Conservation (phyloP, 2,113 vertebrate genomes). For the Syrmaticus mikado region DNA sequence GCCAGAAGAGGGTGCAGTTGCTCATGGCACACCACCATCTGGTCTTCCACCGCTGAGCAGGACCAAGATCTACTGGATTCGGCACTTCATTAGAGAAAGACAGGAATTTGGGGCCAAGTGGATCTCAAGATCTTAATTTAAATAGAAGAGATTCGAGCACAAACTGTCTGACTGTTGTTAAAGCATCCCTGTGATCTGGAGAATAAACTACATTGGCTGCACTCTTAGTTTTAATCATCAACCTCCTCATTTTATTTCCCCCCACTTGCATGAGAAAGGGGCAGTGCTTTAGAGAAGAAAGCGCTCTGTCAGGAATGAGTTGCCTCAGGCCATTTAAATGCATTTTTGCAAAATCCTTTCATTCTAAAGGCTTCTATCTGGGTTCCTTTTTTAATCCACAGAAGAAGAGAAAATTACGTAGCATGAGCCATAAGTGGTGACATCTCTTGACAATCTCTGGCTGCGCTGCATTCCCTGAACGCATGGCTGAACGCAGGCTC, state of each 20-base stretch:
- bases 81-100: not conserved
- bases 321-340: not conserved
- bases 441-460: constrained; percentile 25
- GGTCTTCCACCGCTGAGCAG: not conserved
- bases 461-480: not conserved
- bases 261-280: rapidly evolving
- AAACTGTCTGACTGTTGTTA: not conserved
- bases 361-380: not conserved
- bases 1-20: constrained; percentile 31
- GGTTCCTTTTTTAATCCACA: not conserved
- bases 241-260: not conserved
- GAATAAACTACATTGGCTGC: not conserved
- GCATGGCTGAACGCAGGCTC: constrained; percentile 16
- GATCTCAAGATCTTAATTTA: not conserved
- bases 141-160: not conserved
- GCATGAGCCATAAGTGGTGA: not conserved
- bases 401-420: not conserved
- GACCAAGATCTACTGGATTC: not conserved
- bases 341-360: not conserved
- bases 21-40: not conserved
- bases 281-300: not conserved
- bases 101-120: not conserved
- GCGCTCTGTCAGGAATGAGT: not conserved
- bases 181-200: not conserved
- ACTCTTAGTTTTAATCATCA: not conserved